These are phyloP conservation scores for Yasuhikotakia modesta DNA, from an alignment of 2,797 vertebrate genomes.

Conservation along the genomic window DNA sequence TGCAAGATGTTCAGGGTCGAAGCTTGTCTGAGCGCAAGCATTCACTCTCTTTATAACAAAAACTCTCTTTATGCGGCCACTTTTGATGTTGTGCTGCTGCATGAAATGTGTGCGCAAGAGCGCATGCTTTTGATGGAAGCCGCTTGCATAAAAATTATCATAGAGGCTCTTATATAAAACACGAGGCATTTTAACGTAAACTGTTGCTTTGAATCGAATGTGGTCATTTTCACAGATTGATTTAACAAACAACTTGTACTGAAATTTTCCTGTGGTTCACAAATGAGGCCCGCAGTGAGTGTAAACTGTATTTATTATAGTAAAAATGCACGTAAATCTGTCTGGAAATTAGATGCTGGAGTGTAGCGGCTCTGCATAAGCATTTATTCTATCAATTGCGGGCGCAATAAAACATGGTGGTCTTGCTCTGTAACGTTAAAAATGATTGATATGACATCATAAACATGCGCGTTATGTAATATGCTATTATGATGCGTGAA, in stretches of 20 bases:
- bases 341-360: conserved; percentile 1
- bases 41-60: conserved; percentile 11
- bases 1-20: conserved; percentile 23
- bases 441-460: not conserved
- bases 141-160: conserved; percentile 26
- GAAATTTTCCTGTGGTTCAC: not conserved
- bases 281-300: not conserved
- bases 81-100: conserved; percentile 1
- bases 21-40: conserved; percentile 6
- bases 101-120: not conserved
- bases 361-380: not conserved
- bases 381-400: not conserved
- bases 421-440: not conserved
- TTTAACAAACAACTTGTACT: not conserved
- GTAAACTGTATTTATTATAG: not conserved
- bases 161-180: not conserved
- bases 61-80: not conserved
- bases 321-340: not conserved
- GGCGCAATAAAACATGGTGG: not conserved
- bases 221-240: not conserved
- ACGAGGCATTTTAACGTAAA: not conserved
- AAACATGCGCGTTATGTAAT: not conserved
- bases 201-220: not conserved
- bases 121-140: not conserved
- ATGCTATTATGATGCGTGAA: conserved; percentile 2